Percentiles rank a stretch among this genome's conserved stretches.
Conservation (phyloP, 2,797 vertebrate species). For the Potorous gilbertii region DNA sequence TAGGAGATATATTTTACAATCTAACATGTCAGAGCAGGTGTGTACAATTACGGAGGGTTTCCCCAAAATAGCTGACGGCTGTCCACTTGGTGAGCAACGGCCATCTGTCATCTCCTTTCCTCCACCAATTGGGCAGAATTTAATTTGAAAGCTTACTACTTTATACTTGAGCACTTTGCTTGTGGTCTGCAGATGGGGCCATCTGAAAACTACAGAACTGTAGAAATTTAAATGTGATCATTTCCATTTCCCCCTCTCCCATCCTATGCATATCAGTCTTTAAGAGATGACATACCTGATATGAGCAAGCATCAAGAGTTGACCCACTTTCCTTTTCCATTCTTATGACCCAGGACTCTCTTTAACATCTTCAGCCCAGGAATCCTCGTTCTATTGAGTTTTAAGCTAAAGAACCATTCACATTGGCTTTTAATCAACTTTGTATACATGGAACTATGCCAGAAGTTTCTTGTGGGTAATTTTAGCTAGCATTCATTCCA, state of each 20-base stretch:
- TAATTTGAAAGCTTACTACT: conserved; percentile 71
- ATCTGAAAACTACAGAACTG: neutral
- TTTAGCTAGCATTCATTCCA: neutral
- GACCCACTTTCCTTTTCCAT: neutral
- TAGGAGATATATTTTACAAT: conserved; percentile 63
- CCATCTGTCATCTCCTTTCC: conserved; percentile 46
- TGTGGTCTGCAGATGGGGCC: neutral
- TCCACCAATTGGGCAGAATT: conserved; percentile 63
- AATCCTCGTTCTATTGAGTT: neutral
- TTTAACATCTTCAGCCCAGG: neutral
- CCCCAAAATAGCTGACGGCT: conserved; percentile 72
- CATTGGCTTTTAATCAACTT: neutral
- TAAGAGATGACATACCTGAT: neutral
- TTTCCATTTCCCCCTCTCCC: neutral
- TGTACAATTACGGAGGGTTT: conserved; percentile 50
- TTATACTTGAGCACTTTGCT: conserved; percentile 18
- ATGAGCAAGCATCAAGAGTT: neutral
- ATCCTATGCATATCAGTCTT: neutral
- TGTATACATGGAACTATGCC: neutral
- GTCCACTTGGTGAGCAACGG: conserved; percentile 67
- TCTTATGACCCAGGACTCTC: neutral
- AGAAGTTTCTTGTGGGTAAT: neutral
- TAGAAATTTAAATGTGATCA: neutral
- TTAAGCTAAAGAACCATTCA: neutral
- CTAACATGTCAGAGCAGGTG: conserved; percentile 55